Evolutionary conservation across 2,797 vertebrate genomes (phyloP).

Genomic region (Fratercula arctica): DNA sequence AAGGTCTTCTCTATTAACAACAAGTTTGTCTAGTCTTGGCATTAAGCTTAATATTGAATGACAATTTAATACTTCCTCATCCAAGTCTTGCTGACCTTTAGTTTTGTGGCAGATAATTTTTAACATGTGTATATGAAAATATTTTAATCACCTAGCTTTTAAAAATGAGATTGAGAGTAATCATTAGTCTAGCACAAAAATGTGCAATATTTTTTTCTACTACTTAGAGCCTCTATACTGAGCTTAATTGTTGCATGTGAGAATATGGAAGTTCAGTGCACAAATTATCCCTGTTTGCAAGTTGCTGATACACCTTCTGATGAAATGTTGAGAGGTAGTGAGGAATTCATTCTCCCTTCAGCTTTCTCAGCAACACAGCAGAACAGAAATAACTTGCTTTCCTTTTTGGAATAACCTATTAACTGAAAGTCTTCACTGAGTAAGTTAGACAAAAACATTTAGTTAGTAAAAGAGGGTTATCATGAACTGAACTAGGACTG

Average conservation of each 20-base stretch:
- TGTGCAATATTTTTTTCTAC: neutral
- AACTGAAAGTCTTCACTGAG: neutral
- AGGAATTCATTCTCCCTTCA: neutral
- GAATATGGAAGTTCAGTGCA: neutral
- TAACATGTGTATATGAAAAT: neutral
- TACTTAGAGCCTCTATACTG: neutral
- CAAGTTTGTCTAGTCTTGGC: neutral
- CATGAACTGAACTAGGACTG: neutral
- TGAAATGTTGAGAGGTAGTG: neutral
- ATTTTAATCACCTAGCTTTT: neutral
- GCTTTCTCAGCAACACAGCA: neutral
- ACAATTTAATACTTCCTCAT: slow-evolving; percentile 34
- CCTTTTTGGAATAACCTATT: neutral
- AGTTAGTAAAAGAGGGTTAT: neutral
- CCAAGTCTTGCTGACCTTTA: slow-evolving; percentile 11
- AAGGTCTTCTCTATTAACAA: neutral
- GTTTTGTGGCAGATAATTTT: neutral
- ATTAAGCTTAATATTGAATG: slow-evolving; percentile 8
- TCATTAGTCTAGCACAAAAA: neutral
- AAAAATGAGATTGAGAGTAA: neutral
- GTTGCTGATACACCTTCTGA: neutral
- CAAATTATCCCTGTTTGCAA: neutral
- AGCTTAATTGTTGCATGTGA: neutral
- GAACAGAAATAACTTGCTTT: neutral
- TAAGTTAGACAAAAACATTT: neutral